These are phyloP conservation scores for Trachelus tabidus DNA, from an alignment of 2,888 invertebrate species.

Conservation along the genomic window DNA sequence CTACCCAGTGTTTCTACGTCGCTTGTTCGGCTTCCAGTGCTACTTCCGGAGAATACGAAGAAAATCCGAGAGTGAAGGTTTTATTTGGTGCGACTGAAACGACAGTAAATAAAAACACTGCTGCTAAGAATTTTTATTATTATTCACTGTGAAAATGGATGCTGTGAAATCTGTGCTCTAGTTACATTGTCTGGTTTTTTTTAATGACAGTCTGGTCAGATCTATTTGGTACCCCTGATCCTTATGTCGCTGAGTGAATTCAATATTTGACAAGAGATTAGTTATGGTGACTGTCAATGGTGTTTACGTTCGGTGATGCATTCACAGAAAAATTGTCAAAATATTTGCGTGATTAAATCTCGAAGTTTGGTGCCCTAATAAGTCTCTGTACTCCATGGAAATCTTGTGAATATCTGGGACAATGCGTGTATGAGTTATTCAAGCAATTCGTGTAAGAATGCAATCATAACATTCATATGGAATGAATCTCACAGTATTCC, in stretches of 20 bases:
- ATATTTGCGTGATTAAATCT: not conserved
- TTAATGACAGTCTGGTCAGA: not conserved
- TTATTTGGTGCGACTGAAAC: not conserved
- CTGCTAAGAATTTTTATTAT: not conserved
- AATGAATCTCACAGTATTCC: not conserved
- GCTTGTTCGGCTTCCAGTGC: not conserved
- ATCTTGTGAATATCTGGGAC: not conserved
- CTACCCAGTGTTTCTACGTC: not conserved
- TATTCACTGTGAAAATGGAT: not conserved
- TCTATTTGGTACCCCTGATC: not conserved
- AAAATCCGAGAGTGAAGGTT: not conserved
- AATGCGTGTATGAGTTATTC: not conserved
- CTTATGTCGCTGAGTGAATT: not conserved
- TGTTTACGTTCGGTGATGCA: not conserved
- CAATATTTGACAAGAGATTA: not conserved
- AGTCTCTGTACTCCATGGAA: not conserved
- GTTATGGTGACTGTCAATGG: not conserved
- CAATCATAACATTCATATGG: not conserved
- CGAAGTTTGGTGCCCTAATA: not conserved
- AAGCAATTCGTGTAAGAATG: not conserved
- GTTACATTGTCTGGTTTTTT: not conserved
- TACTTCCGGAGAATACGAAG: not conserved
- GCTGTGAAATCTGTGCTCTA: not conserved
- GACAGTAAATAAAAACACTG: not conserved
- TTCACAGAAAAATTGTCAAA: not conserved